Evolutionary conservation across 2,113 vertebrate species (phyloP).

Genomic region (Tragelaphus buxtoni): DNA sequence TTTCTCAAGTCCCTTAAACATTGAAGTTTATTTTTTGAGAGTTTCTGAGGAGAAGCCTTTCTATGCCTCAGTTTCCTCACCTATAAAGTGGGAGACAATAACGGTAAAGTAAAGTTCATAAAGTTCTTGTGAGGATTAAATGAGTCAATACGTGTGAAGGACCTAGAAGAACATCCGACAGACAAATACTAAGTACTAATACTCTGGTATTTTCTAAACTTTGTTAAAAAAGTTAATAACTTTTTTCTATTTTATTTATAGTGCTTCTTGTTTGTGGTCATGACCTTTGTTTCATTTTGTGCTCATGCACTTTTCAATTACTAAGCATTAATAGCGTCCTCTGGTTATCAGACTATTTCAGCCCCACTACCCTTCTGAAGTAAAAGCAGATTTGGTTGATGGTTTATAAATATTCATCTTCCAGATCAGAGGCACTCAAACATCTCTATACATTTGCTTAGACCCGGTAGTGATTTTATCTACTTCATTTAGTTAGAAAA

Average conservation of each 20-base stretch:
- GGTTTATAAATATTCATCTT: not conserved
- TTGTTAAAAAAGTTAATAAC: not conserved
- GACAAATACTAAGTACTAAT: not conserved
- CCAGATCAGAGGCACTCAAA: not conserved
- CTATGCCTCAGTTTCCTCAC: not conserved
- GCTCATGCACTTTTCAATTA: not conserved
- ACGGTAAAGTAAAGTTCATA: not conserved
- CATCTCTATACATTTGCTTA: not conserved
- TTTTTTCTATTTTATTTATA: not conserved
- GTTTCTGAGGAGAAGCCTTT: not conserved
- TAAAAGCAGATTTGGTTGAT: not conserved
- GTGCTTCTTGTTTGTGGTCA: not conserved
- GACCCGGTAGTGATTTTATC: not conserved
- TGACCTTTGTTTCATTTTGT: not conserved
- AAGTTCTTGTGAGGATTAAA: not conserved
- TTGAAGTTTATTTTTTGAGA: not conserved
- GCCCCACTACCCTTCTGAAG: not conserved
- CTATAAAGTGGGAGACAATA: not conserved
- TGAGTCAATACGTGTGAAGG: not conserved
- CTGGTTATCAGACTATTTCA: not conserved
- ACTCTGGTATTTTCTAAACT: not conserved
- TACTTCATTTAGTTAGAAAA: conserved; percentile 11
- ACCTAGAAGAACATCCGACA: not conserved
- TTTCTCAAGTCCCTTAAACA: not conserved
- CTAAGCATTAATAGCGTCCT: not conserved